These are phyloP conservation scores for Glomeris marginata DNA, from an alignment of 2,888 invertebrate species.

Conservation along the genomic window DNA sequence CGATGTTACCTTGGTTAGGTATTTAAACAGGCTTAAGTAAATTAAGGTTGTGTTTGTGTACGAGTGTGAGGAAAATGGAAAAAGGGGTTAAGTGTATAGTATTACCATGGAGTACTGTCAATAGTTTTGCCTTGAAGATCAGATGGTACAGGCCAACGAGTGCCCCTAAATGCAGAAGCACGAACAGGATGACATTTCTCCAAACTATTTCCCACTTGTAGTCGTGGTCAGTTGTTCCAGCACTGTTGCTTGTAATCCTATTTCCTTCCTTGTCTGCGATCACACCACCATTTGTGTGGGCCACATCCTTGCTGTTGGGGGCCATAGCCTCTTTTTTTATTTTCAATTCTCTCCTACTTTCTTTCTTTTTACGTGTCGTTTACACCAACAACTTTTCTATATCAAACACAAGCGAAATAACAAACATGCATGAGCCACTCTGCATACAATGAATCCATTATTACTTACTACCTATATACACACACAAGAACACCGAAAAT, in stretches of 20 bases:
- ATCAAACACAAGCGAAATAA: too few species aligned
- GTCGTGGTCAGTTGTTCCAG: not conserved
- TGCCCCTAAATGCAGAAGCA: conserved; percentile 56
- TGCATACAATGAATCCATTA: too few species aligned
- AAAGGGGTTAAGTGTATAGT: not conserved
- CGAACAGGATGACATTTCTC: conserved; percentile 66
- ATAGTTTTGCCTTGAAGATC: conserved; percentile 55
- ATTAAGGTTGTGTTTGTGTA: not conserved
- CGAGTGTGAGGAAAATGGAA: not conserved
- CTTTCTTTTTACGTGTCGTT: too few species aligned
- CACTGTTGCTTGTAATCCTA: not conserved
- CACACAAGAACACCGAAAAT: too few species aligned
- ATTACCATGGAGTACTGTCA: conserved; percentile 52
- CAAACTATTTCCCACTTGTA: conserved; percentile 44
- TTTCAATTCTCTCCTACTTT: too few species aligned
- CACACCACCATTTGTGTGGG: conserved; percentile 7
- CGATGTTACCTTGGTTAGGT: too few species aligned
- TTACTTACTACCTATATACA: too few species aligned
- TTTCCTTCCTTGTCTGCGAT: not conserved
- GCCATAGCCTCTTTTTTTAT: conserved; percentile 2
- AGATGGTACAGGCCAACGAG: conserved; percentile 58
- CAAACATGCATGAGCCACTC: too few species aligned
- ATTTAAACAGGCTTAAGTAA: too few species aligned
- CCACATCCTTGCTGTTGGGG: conserved; percentile 11
- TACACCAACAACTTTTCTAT: too few species aligned